Evolutionary conservation across 2,888 invertebrate species (phyloP).

Genomic region (Eilema griseolum): DNA sequence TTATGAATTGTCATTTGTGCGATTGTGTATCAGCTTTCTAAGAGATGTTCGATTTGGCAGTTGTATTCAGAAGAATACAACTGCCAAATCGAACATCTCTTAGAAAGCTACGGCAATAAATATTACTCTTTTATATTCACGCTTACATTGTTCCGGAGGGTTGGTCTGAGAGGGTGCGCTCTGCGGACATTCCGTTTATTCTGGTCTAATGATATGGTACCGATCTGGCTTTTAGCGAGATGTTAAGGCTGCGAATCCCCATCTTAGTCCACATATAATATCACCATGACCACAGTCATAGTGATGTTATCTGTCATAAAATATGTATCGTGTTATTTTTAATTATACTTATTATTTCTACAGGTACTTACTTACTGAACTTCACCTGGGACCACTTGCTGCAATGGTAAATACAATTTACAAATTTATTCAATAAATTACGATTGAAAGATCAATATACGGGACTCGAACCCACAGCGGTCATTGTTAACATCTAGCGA

Average conservation of each 20-base stretch:
- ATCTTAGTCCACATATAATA: too few relatives aligned
- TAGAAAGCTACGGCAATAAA: neutral
- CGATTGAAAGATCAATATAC: too few relatives aligned
- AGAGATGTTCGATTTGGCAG: too few relatives aligned
- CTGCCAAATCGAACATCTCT: too few relatives aligned
- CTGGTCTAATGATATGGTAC: neutral
- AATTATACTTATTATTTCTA: conserved; percentile 38
- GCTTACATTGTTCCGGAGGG: neutral
- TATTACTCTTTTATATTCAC: neutral
- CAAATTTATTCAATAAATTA: neutral
- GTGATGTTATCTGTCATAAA: too few relatives aligned
- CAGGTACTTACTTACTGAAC: conserved; percentile 53
- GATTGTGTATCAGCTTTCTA: neutral
- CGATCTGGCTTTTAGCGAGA: too few relatives aligned
- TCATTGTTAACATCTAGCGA: neutral
- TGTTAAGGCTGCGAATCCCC: too few relatives aligned
- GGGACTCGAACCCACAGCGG: neutral
- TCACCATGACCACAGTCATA: too few relatives aligned
- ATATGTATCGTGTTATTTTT: neutral
- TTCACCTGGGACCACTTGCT: conserved; percentile 61
- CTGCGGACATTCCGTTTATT: neutral
- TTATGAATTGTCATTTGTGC: neutral
- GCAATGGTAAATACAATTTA: conserved; percentile 68
- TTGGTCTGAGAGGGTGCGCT: neutral
- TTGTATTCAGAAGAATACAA: too few relatives aligned